These are phyloP conservation scores for Brachionus asplanchnoidis DNA, from an alignment of 1,140 invertebrate species.

Conservation along the genomic window DNA sequence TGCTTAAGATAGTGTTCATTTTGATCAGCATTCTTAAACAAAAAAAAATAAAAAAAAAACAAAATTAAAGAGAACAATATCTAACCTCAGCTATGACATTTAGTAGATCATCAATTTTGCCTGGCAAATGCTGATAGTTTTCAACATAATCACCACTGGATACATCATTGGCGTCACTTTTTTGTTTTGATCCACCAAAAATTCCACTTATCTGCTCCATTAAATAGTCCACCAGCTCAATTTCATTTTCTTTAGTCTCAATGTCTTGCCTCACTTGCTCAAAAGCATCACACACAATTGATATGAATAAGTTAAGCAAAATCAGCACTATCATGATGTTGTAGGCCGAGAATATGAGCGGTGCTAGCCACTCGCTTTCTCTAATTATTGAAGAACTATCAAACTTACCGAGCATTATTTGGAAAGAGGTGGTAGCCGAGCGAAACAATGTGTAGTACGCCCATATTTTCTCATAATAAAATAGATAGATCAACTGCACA, in stretches of 20 bases:
- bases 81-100: background rate
- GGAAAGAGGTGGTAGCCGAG: background rate
- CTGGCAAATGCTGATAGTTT: background rate
- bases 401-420: constrained; percentile 38
- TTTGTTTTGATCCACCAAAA: background rate
- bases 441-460: background rate
- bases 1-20: background rate
- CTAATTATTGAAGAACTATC: background rate
- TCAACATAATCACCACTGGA: background rate
- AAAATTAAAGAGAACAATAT: background rate
- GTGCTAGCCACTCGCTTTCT: background rate
- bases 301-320: background rate
- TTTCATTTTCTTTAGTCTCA: background rate
- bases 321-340: background rate
- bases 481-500: background rate
- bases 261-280: background rate
- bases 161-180: background rate
- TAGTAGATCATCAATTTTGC: background rate
- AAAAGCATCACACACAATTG: constrained; percentile 38
- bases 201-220: background rate
- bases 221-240: constrained; percentile 15
- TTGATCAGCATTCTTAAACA: background rate
- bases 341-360: background rate
- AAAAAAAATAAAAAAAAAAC: background rate
- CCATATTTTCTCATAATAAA: background rate